Evolutionary conservation across 2,113 vertebrate species (phyloP).

Genomic region (Misgurnus mizolepis): DNA sequence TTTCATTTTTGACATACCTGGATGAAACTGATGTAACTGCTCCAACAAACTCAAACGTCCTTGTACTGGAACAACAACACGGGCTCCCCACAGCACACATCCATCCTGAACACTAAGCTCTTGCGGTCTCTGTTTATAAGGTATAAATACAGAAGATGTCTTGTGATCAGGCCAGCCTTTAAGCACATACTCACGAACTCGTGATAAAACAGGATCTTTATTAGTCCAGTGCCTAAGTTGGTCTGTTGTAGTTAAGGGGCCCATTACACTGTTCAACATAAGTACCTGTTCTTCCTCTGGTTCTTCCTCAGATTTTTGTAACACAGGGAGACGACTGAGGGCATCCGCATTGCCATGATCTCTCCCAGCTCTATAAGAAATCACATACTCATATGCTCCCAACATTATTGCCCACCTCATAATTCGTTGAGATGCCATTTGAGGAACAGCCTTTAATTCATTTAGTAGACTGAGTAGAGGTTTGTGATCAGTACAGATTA

Average conservation of each 20-base stretch:
- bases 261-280: background rate
- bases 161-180: too few relatives aligned
- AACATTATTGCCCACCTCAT: slow-evolving; percentile 42
- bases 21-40: too few relatives aligned
- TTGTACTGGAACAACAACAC: too few relatives aligned
- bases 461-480: slow-evolving; percentile 29
- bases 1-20: too few relatives aligned
- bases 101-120: too few relatives aligned
- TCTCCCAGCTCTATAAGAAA: slow-evolving; percentile 34
- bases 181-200: background rate
- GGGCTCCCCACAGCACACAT: too few relatives aligned
- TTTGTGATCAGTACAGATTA: slow-evolving; percentile 41
- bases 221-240: background rate
- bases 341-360: slow-evolving; percentile 38
- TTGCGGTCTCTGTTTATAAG: background rate
- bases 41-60: too few relatives aligned
- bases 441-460: slow-evolving; percentile 36
- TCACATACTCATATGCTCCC: slow-evolving; percentile 33
- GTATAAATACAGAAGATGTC: too few relatives aligned
- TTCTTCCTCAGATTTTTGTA: background rate
- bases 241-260: background rate
- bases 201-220: background rate
- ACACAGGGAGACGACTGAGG: slow-evolving; percentile 27
- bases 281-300: background rate
- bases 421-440: slow-evolving; percentile 35